Conservation (phyloP, 2,113 vertebrate genomes). For the Antechinus stuartii region DNA sequence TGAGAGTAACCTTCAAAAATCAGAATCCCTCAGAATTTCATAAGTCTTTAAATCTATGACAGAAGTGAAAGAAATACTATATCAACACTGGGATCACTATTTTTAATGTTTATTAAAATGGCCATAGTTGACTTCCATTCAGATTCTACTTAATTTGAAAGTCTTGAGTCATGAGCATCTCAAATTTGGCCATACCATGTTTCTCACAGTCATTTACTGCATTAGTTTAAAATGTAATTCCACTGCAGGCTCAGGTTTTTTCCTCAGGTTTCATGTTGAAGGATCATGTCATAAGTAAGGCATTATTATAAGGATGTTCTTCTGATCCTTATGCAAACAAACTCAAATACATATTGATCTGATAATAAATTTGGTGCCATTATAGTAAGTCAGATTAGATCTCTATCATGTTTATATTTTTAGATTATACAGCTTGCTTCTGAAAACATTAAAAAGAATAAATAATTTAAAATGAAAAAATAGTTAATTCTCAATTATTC, state of each 20-base stretch:
- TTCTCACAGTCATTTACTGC: neutral
- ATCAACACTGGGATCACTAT: neutral
- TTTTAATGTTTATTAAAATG: conserved; percentile 53
- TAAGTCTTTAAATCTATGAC: neutral
- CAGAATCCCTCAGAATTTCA: conserved; percentile 15
- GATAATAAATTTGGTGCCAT: neutral
- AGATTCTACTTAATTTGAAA: conserved; percentile 2
- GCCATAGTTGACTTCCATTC: conserved; percentile 12
- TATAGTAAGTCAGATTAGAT: neutral
- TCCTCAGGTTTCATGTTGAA: neutral
- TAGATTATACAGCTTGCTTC: conserved; percentile 1
- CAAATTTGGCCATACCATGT: conserved; percentile 5
- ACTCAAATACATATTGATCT: neutral
- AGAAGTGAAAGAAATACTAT: conserved; percentile 13
- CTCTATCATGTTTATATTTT: neutral
- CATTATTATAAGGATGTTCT: neutral
- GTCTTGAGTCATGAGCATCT: conserved; percentile 22
- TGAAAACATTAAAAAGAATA: conserved; percentile 38
- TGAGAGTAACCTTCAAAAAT: conserved; percentile 19
- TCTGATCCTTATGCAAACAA: neutral
- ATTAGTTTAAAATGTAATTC: neutral
- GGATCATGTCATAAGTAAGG: conserved; percentile 42
- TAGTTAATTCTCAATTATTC: neutral
- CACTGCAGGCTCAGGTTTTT: neutral
- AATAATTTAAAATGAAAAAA: conserved; percentile 26